Conservation (phyloP, 30 jellyfish, hydroid and myxozoan genomes). For the Aurelia sp. region DNA sequence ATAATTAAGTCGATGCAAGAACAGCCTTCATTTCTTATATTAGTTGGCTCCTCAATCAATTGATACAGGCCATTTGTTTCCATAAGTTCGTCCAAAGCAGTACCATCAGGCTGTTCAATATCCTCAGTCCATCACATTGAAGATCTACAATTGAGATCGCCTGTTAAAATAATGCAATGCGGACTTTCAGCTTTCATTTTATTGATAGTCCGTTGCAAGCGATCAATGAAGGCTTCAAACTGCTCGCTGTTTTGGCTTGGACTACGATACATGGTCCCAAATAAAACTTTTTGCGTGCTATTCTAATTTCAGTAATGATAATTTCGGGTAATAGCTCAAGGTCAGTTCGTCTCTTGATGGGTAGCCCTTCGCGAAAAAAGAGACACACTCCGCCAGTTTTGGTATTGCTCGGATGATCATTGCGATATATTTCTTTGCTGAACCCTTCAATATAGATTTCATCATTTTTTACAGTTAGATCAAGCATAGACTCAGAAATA, state of each 20-base stretch:
- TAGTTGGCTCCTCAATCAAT: too few relatives aligned
- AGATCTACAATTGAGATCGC: background rate
- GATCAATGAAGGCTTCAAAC: too few relatives aligned
- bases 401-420: constrained; percentile 58
- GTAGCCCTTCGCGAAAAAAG: constrained; percentile 58
- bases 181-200: constrained; percentile 62
- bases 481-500: too few relatives aligned
- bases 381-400: constrained; percentile 61
- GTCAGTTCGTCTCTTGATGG: constrained; percentile 50
- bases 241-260: too few relatives aligned
- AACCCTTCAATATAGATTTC: background rate
- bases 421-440: constrained; percentile 54
- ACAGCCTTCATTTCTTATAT: too few relatives aligned
- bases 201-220: constrained; percentile 17
- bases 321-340: background rate
- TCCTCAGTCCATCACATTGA: constrained; percentile 63
- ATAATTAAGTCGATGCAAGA: too few relatives aligned
- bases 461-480: background rate
- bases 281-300: constrained; percentile 41
- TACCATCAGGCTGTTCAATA: constrained; percentile 27
- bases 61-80: too few relatives aligned
- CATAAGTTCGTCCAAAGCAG: too few relatives aligned
- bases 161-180: constrained; percentile 45
- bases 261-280: background rate
- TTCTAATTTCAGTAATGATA: constrained; percentile 42